phyloP scores from a whole-genome alignment of 35 echinoderm and acorn worm genomes.

The Nesometra sesokonis region DNA sequence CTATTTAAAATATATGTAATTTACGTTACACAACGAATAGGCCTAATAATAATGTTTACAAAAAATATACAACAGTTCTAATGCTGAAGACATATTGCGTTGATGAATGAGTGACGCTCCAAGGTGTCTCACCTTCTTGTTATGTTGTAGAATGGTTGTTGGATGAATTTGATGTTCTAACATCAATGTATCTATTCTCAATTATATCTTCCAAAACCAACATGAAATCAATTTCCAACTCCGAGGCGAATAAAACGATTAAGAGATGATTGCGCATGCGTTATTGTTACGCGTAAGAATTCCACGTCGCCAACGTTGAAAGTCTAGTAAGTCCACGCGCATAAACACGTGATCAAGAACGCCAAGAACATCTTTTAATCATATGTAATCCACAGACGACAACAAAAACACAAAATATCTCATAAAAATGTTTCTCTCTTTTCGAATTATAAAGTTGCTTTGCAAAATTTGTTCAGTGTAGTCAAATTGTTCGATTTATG shows the following conservation, averaged over 20 bases:
- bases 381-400: neutral
- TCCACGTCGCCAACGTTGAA: neutral
- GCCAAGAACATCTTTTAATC: neutral
- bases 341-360: neutral
- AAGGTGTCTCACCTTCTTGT: too few relatives aligned
- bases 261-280: neutral
- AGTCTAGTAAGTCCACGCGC: neutral
- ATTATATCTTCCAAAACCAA: too few relatives aligned
- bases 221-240: too few relatives aligned
- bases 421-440: neutral
- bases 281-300: neutral
- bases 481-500: neutral
- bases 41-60: neutral
- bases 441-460: neutral
- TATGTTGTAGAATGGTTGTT: too few relatives aligned
- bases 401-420: neutral
- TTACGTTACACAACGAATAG: neutral
- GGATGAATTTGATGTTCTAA: too few relatives aligned
- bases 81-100: neutral
- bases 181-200: too few relatives aligned
- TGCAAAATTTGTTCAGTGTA: neutral
- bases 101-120: neutral
- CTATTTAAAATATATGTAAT: too few relatives aligned
- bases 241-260: too few relatives aligned
- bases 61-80: neutral